Base-by-base conservation (phyloP, 2,113 vertebrate species). In the Ictalurus furcatus region DNA sequence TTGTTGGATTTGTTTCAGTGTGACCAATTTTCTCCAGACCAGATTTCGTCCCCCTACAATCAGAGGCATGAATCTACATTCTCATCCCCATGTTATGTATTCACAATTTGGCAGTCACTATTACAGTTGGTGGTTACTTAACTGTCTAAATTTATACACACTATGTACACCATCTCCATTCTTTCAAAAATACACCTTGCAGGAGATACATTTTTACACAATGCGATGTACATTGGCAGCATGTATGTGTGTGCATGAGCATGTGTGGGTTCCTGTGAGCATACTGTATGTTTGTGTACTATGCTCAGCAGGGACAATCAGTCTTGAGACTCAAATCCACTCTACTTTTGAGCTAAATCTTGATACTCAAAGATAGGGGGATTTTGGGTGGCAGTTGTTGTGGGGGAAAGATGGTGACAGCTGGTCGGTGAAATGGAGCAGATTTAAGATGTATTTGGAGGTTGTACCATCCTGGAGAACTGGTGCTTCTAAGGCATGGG, bases 61-160 rank as follows among this genome's bases (percentile, higher is more conserved):
- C 84, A 30, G 30, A 85, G 21, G n/a, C 65, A 85, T 37, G 67
- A 74, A 37, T 9, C 30, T 17, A 71, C 44, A 85, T 69, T 6
- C 63, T 30, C 25, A 17, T 25, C 28, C 48, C 67, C n/a, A 85
- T 0, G 21, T 48, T 37, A 58, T 52, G 30, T 9, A 87, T 30
- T 52, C 37, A 79, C 12, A 80, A 34, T 80, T 80, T 65, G 25
- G 78, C 84, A 59, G 85, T 65, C 73, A 79, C 85, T 79, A 63
- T 80, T 40, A 61, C 25, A 74, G 80, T n/a, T 30, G 34, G 7
- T 63, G 14, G 79, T 87, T 86, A 91, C 92, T 96, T 96, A 97
- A 98, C 97, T 97, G 98, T 98, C 97, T 98, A 96, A 93, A 98
- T 97, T 97, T 97, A 96, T 98, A 98, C 97, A 98, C 97, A 99